phyloP scores from a whole-genome alignment of 2,113 vertebrate genomes.

The Nerophis ophidion region DNA sequence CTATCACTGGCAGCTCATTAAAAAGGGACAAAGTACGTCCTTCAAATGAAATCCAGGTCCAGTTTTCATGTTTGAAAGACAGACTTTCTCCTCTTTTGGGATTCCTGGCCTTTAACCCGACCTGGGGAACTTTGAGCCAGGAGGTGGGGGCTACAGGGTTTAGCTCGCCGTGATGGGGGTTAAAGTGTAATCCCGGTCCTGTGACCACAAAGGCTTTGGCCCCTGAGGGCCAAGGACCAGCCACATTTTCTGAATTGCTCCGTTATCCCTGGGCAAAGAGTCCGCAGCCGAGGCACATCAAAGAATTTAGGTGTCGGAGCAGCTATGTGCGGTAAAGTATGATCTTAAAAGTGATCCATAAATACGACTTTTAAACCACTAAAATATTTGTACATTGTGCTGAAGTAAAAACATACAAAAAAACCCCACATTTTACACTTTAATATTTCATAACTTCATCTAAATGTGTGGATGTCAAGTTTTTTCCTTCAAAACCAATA shows the following conservation, averaged over 20 bases:
- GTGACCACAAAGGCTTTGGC: conserved; percentile 72
- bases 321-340: too few relatives aligned
- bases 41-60: conserved; percentile 37
- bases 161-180: conserved; percentile 48
- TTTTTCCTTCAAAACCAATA: too few relatives aligned
- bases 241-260: conserved; percentile 74
- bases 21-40: conserved; percentile 12
- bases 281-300: conserved; percentile 52
- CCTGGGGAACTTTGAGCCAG: conserved; percentile 49
- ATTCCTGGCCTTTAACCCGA: conserved; percentile 75
- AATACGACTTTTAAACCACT: too few relatives aligned
- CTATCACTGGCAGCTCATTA: background rate
- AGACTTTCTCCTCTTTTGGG: conserved; percentile 56
- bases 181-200: conserved; percentile 78
- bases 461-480: too few relatives aligned
- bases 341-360: too few relatives aligned
- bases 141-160: conserved; percentile 3
- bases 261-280: conserved; percentile 56
- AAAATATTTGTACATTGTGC: too few relatives aligned
- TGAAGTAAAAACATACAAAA: too few relatives aligned
- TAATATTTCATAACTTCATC: too few relatives aligned
- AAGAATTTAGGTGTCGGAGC: conserved; percentile 33
- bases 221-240: conserved; percentile 66
- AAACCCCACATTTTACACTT: too few relatives aligned
- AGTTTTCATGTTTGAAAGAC: conserved; percentile 42